Evolutionary conservation across 2,888 invertebrate genomes (phyloP).

Genomic region (Drosophila mimetica): DNA sequence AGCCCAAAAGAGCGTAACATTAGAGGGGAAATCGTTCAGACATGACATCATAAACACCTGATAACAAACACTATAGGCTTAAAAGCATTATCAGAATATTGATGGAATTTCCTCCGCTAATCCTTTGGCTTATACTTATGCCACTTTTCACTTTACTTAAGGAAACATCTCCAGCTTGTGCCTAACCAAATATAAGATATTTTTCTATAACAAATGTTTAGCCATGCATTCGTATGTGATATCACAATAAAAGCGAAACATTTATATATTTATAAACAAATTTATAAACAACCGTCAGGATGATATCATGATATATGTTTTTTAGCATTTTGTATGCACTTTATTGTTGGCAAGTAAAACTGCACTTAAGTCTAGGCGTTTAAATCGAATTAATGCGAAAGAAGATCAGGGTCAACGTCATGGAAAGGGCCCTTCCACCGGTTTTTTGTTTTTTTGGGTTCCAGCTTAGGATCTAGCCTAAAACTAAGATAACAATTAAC

Average conservation of each 20-base stretch:
- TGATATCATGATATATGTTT: too few species aligned
- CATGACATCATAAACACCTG: too few species aligned
- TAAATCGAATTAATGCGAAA: constrained; percentile 29
- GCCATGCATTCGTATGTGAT: constrained; percentile 15
- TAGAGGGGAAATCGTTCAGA: too few species aligned
- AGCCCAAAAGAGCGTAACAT: constrained; percentile 13
- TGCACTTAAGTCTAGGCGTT: constrained; percentile 52
- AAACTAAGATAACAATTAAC: constrained; percentile 35
- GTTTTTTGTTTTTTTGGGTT: constrained; percentile 18
- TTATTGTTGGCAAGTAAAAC: constrained; percentile 68
- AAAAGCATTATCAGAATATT: neutral
- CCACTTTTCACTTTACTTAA: neutral
- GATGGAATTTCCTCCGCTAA: too few species aligned
- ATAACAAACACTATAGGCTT: neutral
- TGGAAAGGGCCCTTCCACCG: constrained; percentile 74
- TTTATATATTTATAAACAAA: constrained; percentile 20
- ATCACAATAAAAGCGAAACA: constrained; percentile 14
- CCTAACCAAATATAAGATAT: constrained; percentile 1
- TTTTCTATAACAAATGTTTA: constrained; percentile 4
- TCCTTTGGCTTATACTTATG: neutral
- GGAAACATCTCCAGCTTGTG: neutral
- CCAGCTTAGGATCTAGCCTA: constrained; percentile 16
- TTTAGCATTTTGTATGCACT: constrained; percentile 66
- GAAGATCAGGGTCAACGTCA: constrained; percentile 57
- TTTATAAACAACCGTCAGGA: too few species aligned